Base-by-base conservation (phyloP, 2,113 vertebrate species). In the Hypanus sabinus region DNA sequence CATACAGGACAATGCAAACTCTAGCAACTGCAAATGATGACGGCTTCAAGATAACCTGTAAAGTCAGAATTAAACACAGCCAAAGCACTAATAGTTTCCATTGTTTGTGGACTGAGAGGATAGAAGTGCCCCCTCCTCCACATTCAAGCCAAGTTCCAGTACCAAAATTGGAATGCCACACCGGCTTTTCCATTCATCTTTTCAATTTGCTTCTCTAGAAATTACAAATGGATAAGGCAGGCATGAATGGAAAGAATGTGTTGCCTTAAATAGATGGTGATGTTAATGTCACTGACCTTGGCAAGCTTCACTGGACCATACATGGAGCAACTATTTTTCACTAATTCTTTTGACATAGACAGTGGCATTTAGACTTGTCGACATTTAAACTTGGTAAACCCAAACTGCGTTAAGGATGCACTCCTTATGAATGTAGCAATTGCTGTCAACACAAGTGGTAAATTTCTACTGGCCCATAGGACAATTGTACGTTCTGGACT, bases 181-280 rank as follows among this genome's bases (percentile, higher is more conserved):
- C 85, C 30, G 14, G 5, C 91, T 93, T 93, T 93, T 93, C 91
- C 70, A 93, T 93, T 93, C 70, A 93, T 73, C 70, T 93, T 73
- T 93, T 93, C 91, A 70, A 93, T 68, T 73, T 93, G 16, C 88
- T 91, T 91, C 62, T 88, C 57, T 9, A 2, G 24, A 70, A 75
- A 93, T 93, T 93, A 12, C 91, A 55, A 93, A 55, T 73, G 33
- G 68, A 27, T 75, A 75, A 93, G 7, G n/a, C 27, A 93, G 91
- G 70, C 70, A 93, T 75, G 70, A 73, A 75, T 93, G 91, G 91
- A 93, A 75, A 93, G 91, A 93, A 75, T 93, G 91, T 14, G 36
- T 70, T 46, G 91, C 91, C 36, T 93, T 46, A 93, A 93, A 93
- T 73, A 93, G 65, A 12, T 60, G 33, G 20, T 14, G 70, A 93